These are phyloP conservation scores for Cavia porcellus DNA, from an alignment of 2,113 vertebrate species.

Conservation along the genomic window DNA sequence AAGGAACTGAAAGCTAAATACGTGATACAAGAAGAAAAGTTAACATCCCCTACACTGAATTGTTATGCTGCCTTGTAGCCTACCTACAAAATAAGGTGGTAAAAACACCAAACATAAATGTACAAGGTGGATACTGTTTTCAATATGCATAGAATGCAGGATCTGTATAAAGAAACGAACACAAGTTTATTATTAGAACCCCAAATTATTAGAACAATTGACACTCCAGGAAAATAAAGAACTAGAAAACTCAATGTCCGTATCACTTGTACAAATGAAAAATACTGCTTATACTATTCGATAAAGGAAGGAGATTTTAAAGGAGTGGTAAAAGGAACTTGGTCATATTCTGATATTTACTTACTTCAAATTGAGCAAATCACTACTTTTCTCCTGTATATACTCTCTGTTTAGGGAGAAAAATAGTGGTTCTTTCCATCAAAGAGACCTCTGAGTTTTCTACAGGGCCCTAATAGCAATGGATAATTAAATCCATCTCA, in stretches of 20 bases:
- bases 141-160: neutral
- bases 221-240: neutral
- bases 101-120: neutral
- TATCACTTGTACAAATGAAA: neutral
- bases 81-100: neutral
- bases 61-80: neutral
- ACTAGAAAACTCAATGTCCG: neutral
- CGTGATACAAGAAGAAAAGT: neutral
- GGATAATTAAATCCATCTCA: neutral
- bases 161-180: neutral
- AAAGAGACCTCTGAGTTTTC: constrained; percentile 21
- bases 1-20: neutral
- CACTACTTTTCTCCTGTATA: neutral
- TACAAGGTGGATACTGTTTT: neutral
- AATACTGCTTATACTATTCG: neutral
- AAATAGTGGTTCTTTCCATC: constrained; percentile 58
- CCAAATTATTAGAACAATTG: neutral
- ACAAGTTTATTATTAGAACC: too few relatives aligned
- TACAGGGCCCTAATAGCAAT: constrained; percentile 16
- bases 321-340: neutral
- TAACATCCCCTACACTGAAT: neutral
- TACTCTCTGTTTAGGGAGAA: constrained; percentile 2
- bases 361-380: neutral
- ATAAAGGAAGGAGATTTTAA: neutral
- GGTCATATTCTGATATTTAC: neutral